Conservation (phyloP, 2,113 vertebrate genomes). For the Peromyscus californicus region DNA sequence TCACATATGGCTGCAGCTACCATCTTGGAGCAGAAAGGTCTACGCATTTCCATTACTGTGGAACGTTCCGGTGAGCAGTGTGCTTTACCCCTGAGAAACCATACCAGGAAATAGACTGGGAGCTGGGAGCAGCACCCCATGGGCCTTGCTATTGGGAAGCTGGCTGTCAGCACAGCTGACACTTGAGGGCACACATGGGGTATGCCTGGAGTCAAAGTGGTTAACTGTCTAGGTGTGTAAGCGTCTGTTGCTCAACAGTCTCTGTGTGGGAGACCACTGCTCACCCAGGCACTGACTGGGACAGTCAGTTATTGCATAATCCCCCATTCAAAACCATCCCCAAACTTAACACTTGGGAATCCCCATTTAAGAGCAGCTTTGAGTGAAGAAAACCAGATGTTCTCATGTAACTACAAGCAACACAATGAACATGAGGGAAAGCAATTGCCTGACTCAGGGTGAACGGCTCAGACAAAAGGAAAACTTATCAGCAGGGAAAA, state of each 20-base stretch:
- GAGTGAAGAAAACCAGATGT: not conserved
- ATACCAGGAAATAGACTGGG: not conserved
- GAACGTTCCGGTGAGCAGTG: not conserved
- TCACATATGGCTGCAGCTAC: not conserved
- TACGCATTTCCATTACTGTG: not conserved
- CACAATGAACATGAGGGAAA: not conserved
- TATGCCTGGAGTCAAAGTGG: accelerated
- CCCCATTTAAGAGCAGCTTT: not conserved
- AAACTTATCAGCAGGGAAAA: not conserved
- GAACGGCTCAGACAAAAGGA: not conserved
- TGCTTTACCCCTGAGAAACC: not conserved
- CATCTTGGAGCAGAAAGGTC: not conserved
- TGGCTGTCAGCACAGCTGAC: not conserved
- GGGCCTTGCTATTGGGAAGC: not conserved
- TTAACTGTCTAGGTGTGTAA: not conserved
- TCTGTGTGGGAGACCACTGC: not conserved
- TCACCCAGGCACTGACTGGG: not conserved
- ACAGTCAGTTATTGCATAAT: not conserved
- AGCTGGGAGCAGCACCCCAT: no score
- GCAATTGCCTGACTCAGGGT: not conserved
- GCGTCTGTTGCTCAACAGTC: not conserved
- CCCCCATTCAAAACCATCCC: not conserved
- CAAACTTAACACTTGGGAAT: not conserved
- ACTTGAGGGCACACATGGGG: not conserved
- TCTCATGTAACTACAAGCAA: not conserved